phyloP scores from a whole-genome alignment of 2,113 vertebrate genomes.

The Larimichthys crocea region DNA sequence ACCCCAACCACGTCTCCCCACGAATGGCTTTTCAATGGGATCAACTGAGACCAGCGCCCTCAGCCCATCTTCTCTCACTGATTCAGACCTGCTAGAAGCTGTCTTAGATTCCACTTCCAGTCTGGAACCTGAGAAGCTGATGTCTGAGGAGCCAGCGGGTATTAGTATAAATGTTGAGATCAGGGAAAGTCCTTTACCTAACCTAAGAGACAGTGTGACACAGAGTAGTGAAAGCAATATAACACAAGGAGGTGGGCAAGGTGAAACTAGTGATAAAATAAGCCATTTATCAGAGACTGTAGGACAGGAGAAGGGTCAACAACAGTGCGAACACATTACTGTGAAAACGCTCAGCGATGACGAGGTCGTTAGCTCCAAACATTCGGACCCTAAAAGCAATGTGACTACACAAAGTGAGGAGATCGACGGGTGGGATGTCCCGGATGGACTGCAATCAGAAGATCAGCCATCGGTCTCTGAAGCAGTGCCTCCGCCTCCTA shows the following conservation, averaged over 20 bases:
- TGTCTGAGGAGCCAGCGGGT: conserved; percentile 18
- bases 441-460: conserved; percentile 65
- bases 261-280: conserved; percentile 18
- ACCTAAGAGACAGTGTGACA: conserved; percentile 12
- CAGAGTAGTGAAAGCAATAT: conserved; percentile 22
- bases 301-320: conserved; percentile 3
- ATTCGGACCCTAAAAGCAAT: conserved; percentile 24
- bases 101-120: conserved; percentile 48
- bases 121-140: conserved; percentile 22
- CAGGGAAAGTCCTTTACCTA: conserved; percentile 1
- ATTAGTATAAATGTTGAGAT: conserved; percentile 11
- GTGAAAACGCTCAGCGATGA: neutral
- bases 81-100: conserved; percentile 58
- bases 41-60: conserved; percentile 50
- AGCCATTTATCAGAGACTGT: conserved; percentile 41
- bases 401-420: conserved; percentile 4
- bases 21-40: conserved; percentile 56
- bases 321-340: neutral
- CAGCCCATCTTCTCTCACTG: conserved; percentile 64
- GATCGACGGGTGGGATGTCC: conserved; percentile 45
- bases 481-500: conserved; percentile 28
- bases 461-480: conserved; percentile 55
- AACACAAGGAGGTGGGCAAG: conserved; percentile 6
- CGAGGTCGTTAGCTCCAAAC: conserved; percentile 5
- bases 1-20: conserved; percentile 10